A percentile compares a stretch with the other conserved stretches of the same genome.
Evolutionary conservation across 2,797 vertebrate species (phyloP).

Genomic region (Discoglossus pictus): DNA sequence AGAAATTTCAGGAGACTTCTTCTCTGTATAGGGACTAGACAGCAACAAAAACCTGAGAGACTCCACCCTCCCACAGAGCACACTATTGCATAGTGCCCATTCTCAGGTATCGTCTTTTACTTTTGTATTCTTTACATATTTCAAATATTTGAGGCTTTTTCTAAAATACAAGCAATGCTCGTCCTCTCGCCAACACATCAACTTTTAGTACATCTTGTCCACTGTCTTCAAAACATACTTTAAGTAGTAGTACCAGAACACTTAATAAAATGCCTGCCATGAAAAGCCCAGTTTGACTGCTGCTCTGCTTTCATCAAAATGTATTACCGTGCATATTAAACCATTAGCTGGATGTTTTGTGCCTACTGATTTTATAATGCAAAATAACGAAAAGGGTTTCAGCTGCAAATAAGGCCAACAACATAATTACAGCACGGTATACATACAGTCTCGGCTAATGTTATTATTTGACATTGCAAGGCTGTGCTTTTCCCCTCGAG

Average conservation of each 20-base stretch:
- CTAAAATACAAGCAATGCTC: too few species aligned
- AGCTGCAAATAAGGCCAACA: constrained; percentile 72
- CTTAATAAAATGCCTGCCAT: constrained; percentile 28
- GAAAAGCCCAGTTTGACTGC: constrained; percentile 49
- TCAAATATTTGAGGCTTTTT: too few species aligned
- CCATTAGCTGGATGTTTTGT: constrained; percentile 57
- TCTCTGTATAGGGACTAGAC: too few species aligned
- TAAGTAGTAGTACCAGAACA: neutral
- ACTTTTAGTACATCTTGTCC: too few species aligned
- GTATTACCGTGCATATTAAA: constrained; percentile 59
- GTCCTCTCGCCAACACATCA: too few species aligned
- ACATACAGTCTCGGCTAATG: constrained; percentile 75
- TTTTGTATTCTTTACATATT: too few species aligned
- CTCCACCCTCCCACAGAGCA: too few species aligned
- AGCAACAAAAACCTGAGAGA: too few species aligned
- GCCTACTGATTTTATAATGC: constrained; percentile 67
- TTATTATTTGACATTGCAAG: constrained; percentile 84
- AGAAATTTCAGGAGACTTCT: too few species aligned
- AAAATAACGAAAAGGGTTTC: constrained; percentile 64
- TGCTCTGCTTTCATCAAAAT: constrained; percentile 48
- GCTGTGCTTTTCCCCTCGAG: constrained; percentile 78
- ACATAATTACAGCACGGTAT: constrained; percentile 72
- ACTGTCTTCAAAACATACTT: neutral
- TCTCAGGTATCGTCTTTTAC: too few species aligned
- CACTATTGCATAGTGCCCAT: too few species aligned